Evolutionary conservation across 92 coral and sea anemone species (phyloP).

Genomic region (Galaxea fascicularis): DNA sequence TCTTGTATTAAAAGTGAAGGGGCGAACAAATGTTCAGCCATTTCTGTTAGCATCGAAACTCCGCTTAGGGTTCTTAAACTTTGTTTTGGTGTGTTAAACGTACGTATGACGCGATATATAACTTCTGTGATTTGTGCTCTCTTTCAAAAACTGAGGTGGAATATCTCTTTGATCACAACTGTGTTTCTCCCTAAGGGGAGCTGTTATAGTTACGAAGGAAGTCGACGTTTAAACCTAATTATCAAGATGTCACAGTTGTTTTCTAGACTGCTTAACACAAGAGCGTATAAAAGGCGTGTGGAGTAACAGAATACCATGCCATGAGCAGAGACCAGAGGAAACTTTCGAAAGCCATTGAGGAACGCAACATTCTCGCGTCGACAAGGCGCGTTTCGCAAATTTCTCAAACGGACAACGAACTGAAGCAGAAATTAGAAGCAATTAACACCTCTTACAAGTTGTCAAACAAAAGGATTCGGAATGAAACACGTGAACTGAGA

Average conservation of each 20-base stretch:
- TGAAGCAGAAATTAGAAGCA: slow-evolving; percentile 72
- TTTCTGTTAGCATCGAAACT: neutral
- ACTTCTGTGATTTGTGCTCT: neutral
- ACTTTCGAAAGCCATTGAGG: slow-evolving; percentile 32
- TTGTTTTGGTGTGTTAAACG: too few species aligned
- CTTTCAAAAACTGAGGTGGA: neutral
- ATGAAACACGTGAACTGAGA: slow-evolving; percentile 73
- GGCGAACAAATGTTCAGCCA: neutral
- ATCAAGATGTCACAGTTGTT: neutral
- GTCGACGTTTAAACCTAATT: neutral
- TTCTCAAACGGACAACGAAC: slow-evolving; percentile 73
- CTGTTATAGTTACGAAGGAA: slow-evolving; percentile 35
- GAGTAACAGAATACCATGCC: neutral
- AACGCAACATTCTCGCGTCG: slow-evolving; percentile 34
- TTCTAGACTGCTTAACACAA: neutral
- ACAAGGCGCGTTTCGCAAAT: slow-evolving; percentile 38
- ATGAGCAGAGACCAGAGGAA: slow-evolving; percentile 48
- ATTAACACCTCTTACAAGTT: slow-evolving; percentile 69
- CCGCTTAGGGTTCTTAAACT: neutral
- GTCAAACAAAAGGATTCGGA: slow-evolving; percentile 70
- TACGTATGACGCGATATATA: too few species aligned
- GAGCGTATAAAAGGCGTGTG: neutral
- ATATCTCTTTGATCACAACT: neutral
- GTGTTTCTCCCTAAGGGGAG: neutral
- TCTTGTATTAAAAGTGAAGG: too few species aligned